Base-by-base conservation (phyloP, 2,888 invertebrate genomes). In the Agrotis puta region DNA sequence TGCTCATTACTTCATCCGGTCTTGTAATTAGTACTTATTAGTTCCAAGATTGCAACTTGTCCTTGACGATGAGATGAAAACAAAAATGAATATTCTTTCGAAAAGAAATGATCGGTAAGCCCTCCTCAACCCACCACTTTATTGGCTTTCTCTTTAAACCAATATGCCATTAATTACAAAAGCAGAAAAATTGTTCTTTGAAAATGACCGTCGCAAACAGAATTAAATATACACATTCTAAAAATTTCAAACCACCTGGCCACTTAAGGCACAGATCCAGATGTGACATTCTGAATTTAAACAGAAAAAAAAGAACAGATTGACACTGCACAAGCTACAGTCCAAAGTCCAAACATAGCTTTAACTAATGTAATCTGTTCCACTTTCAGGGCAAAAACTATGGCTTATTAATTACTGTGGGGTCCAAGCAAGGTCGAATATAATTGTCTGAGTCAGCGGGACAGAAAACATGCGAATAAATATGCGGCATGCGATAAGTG, bases 401-500 rank as follows among this genome's bases (percentile, higher is more conserved):
- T 74, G 67, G 74, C 71, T 79, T 80, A 82, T 85, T 85, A 86
- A 85, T 87, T 81, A 66, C 64, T 47, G 18, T 74, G 80, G 80
- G 79, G 82, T 84, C 69, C 65, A 65, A 59, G 58, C 88, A 88
- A 88, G 88, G 88, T 85, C 83, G 72, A 45, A 45, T 58, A 70
- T 84, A 85, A 86, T 83, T 79, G 78, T 74, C 66, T 85, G 88
- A 86, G 63, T 88, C 86, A 86, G 63, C 76, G 66, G 48, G 67
- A 66, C 70, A 45, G 77, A 72, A 75, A 77, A 65, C 33, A 33
- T 53, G 70, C 72, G 70, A 71, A 73, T 81, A 74, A 66, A 67
- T 70, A 59, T 50, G 62, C 48, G 66, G 71, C 64, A 65, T 69
- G 74, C 70, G 64, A 75, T 33, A 63, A 59, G 16, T 47, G 27